Base-by-base conservation (phyloP, 2,797 vertebrate species). In the Clarias fuscus region DNA sequence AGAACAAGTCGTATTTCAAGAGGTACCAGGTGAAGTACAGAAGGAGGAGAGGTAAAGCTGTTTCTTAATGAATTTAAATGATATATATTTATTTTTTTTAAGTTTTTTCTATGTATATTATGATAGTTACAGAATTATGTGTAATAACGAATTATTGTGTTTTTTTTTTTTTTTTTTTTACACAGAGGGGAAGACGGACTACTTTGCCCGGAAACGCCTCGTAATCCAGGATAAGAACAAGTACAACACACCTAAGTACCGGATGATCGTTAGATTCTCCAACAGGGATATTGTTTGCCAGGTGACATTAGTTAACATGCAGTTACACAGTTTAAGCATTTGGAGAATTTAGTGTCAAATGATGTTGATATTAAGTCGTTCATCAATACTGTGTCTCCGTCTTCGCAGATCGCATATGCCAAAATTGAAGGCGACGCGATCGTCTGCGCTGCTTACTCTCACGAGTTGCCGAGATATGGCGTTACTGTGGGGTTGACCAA, bases 1-100 rank as follows among this genome's bases (percentile, higher is more conserved):
- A 99, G 94, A 99, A 97, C 91, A 99, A 99, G 95, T 95, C 98
- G 43, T 99, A 99, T 95, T 99, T 99, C 93, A 99, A 97, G 96
- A 97, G 98, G 89, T 99, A 99, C 92, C 98, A 99, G 95, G 98
- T 99, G 81, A 99, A 99, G 85, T 99, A 98, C 92, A 96, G 98
- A 94, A 98, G 98, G 95, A 96, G 98, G 93, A 95, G 98, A 97
- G 98, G 98, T 98, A 3, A 43, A 18, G 1, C 10, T 24, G 7
- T 18, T 67, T 43, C 7, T 43, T 8, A 7, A 3, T 48, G 2
- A 13, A 14, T 6, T 48, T 48, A 53, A 53, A 53, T 53, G 2
- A 48, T 37, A 0, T 72, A n/a, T n/a, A n/a, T n/a, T n/a, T n/a
- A n/a, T n/a, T n/a, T n/a, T n/a, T n/a, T n/a, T n/a, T n/a, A n/a